Evolutionary conservation across 2,888 invertebrate genomes (phyloP).

Genomic region (Melieria crassipennis): DNA sequence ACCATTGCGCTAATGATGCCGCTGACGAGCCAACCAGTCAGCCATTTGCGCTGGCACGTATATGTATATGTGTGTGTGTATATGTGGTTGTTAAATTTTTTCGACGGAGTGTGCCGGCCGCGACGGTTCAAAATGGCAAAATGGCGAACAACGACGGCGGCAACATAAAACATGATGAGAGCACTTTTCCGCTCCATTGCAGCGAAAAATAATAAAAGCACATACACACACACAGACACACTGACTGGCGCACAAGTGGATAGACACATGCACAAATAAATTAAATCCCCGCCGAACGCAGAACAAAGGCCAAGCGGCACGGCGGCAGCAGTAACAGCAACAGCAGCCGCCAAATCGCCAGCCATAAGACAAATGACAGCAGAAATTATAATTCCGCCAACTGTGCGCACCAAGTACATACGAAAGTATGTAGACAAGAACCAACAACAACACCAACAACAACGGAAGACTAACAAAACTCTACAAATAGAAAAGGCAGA

Average conservation of each 20-base stretch:
- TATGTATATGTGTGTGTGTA: neutral
- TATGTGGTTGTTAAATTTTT: neutral
- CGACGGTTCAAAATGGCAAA: neutral
- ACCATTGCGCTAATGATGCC: conserved; percentile 27
- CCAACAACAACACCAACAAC: conserved; percentile 12
- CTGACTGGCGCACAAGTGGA: neutral
- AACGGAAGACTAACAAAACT: neutral
- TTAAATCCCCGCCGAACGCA: too few relatives aligned
- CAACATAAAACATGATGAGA: conserved; percentile 27
- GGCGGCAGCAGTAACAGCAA: too few relatives aligned
- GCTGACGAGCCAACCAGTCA: conserved; percentile 2
- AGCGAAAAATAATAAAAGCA: conserved; percentile 44
- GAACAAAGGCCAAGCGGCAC: too few relatives aligned
- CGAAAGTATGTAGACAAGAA: conserved; percentile 1
- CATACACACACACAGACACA: conserved; percentile 2
- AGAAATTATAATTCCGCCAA: neutral
- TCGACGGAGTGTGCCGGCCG: neutral
- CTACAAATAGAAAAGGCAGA: too few relatives aligned
- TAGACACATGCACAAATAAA: too few relatives aligned
- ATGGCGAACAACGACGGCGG: conserved; percentile 10
- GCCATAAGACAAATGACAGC: too few relatives aligned
- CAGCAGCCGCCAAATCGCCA: too few relatives aligned
- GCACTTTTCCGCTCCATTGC: conserved; percentile 45
- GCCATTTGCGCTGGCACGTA: conserved; percentile 33
- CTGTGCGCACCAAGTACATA: neutral